These are phyloP conservation scores for Holothuria leucospilota DNA, from an alignment of 53 echinoderm and acorn worm genomes.

Conservation along the genomic window DNA sequence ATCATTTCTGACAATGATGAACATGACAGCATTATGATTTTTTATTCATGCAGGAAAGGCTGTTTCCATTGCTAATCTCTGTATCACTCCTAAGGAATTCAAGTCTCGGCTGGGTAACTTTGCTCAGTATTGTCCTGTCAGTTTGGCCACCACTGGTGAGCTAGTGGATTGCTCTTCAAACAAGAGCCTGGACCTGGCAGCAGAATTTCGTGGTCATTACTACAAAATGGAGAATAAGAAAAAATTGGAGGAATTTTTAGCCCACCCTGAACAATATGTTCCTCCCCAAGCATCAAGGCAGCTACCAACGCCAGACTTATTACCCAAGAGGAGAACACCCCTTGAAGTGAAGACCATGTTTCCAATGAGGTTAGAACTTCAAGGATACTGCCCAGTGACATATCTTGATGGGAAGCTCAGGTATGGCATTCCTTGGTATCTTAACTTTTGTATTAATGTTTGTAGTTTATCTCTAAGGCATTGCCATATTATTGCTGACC, in stretches of 20 bases:
- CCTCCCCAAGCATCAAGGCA: conserved; percentile 90
- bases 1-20: too few species aligned
- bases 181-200: conserved; percentile 75
- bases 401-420: conserved; percentile 95
- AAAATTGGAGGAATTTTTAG: conserved; percentile 79
- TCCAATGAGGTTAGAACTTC: conserved; percentile 92
- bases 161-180: conserved; percentile 94
- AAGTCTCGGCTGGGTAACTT: conserved; percentile 90
- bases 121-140: conserved; percentile 98
- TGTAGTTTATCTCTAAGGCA: too few species aligned
- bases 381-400: conserved; percentile 96
- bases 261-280: conserved; percentile 87
- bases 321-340: conserved; percentile 79
- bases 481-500: too few species aligned
- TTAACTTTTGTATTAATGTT: neutral
- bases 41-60: conserved; percentile 77
- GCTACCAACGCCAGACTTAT: conserved; percentile 78
- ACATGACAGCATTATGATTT: too few species aligned
- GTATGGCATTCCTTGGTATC: conserved; percentile 35
- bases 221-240: conserved; percentile 85
- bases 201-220: conserved; percentile 93
- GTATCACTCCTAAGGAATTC: conserved; percentile 97
- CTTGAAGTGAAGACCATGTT: conserved; percentile 95
- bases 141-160: conserved; percentile 84
- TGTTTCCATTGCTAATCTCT: conserved; percentile 90